Evolutionary conservation across 1,140 invertebrate genomes (phyloP).

Genomic region (Cryptotermes secundus): DNA sequence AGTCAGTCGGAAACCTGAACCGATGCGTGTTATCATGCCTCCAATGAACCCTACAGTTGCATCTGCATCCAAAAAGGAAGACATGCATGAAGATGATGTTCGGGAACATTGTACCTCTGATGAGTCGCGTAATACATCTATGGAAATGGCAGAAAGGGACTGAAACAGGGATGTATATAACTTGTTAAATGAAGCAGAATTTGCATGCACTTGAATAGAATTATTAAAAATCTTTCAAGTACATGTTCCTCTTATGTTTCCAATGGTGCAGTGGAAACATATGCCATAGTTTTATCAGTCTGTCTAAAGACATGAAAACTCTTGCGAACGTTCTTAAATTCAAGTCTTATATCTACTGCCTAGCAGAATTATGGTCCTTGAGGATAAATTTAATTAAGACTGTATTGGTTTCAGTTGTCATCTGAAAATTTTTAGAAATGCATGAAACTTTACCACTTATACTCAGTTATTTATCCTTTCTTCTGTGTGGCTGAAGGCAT

Average conservation of each 20-base stretch:
- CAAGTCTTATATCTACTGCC: no score
- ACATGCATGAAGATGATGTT: background rate
- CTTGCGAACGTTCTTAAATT: no score
- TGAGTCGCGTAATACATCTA: background rate
- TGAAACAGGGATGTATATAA: background rate
- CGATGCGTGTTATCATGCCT: slow-evolving; percentile 40
- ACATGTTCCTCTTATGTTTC: background rate
- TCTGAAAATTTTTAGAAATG: no score
- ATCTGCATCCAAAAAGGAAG: background rate
- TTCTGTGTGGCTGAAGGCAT: no score
- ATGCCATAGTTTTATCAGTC: background rate
- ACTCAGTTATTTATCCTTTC: no score
- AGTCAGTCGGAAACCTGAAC: slow-evolving; percentile 45
- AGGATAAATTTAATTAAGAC: no score
- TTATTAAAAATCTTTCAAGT: background rate
- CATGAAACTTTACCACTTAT: no score
- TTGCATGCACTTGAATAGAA: background rate
- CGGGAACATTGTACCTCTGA: background rate
- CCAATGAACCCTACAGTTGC: slow-evolving; percentile 26
- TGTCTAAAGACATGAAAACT: no score
- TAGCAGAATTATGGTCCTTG: no score
- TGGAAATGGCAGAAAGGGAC: slow-evolving; percentile 20
- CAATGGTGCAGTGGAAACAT: background rate
- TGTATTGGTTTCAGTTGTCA: no score
- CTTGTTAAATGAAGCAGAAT: background rate